Evolutionary conservation across 1,140 invertebrate species (phyloP), one percentile per base, ranked within the genome.

Genomic region (Pararge aegeria): DNA sequence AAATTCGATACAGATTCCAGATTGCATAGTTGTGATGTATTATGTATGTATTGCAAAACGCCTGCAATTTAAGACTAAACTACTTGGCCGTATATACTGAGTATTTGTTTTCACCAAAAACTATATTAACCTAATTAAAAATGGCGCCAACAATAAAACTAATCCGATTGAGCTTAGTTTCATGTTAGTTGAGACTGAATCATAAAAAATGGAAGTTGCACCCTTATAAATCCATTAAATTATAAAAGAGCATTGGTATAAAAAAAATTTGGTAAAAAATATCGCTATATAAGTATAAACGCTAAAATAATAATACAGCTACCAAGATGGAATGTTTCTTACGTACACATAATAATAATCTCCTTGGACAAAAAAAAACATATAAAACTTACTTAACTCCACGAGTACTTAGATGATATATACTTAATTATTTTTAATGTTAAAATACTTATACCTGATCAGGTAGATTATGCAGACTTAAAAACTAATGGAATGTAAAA

Each of bases 251-350:
- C 84, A 87, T 86, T 87, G 84, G 82, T 86, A 87, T 87, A 76
- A 80, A 85, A 79, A 80, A 75, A 87, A 87, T 87, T 87, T 87
- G 82, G 84, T 85, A 85, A 85, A 79, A 75, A 70, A 74, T 59
- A 72, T 64, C 66, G 60, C 55, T 56, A 62, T 77, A 74, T 74
- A 77, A 70, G 69, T 55, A 61, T 78, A 75, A 74, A 77, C 70
- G 66, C 78, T 80, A 80, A 68, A 75, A 60, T 64, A 75, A 66
- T 71, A 78, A 77, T 75, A 80, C 76, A 83, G 77, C 80, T 83
- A 81, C 75, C 76, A 70, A 80, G 19, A 74, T 76, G 75, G 75
- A 81, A 78, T 75, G 78, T 76, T 55, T 48, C 60, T 76, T 71
- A 78, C 42, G 30, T 71, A 59, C 62, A 68, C 53, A 38, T 70